These are phyloP conservation scores for Speoplatyrhinus poulsoni DNA, from an alignment of 2,113 vertebrate species.

Conservation along the genomic window DNA sequence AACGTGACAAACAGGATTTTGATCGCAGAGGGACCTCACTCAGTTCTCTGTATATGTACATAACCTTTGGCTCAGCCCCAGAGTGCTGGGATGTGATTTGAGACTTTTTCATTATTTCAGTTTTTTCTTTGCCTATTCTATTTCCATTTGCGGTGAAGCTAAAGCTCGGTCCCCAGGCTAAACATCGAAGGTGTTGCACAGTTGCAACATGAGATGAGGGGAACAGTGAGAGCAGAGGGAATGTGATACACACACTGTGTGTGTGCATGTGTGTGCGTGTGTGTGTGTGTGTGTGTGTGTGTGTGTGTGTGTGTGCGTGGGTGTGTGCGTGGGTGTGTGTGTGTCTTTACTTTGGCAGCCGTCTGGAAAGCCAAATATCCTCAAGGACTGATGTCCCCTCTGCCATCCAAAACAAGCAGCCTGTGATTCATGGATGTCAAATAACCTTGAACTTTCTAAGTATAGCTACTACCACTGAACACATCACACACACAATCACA, in stretches of 20 bases:
- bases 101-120: too few species aligned
- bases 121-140: too few species aligned
- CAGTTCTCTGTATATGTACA: too few species aligned
- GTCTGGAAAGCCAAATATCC: conserved; percentile 70
- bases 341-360: conserved; percentile 68
- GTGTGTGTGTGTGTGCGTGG: not conserved
- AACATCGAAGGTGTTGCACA: not conserved
- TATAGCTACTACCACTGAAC: conserved; percentile 52
- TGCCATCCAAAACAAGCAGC: conserved; percentile 69
- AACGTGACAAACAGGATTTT: too few species aligned
- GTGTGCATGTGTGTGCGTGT: not conserved
- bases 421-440: conserved; percentile 61
- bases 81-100: too few species aligned
- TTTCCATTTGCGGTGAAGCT: too few species aligned
- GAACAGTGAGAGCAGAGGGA: not conserved
- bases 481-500: conserved; percentile 8
- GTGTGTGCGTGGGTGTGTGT: conserved; percentile 17
- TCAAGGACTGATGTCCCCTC: conserved; percentile 66
- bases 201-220: not conserved
- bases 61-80: too few species aligned
- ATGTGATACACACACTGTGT: conserved; percentile 6
- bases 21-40: too few species aligned
- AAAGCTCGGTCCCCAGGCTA: too few species aligned
- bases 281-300: not conserved
- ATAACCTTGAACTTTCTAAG: conserved; percentile 68